These are phyloP conservation scores for Bradysia coprophila DNA, from an alignment of 1,140 invertebrate genomes.

Conservation along the genomic window DNA sequence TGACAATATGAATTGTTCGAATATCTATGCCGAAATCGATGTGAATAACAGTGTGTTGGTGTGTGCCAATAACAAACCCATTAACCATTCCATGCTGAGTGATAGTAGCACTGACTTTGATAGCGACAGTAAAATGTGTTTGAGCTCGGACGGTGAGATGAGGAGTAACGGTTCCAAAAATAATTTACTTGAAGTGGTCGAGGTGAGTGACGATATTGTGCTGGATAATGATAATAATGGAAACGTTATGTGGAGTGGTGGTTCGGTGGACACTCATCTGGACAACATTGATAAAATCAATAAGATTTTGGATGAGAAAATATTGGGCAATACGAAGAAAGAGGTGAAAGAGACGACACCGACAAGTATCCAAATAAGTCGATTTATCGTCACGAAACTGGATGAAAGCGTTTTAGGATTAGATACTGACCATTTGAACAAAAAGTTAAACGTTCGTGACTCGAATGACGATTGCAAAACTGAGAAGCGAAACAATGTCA, in stretches of 20 bases:
- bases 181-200: neutral
- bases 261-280: conserved; percentile 20
- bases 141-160: neutral
- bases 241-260: conserved; percentile 3
- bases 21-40: conserved; percentile 20
- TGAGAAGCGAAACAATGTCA: no score
- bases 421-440: no score
- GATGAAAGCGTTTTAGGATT: no score
- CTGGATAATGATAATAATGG: neutral
- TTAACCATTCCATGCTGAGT: neutral
- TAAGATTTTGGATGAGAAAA: conserved; percentile 16
- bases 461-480: no score
- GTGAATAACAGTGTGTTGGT: conserved; percentile 5
- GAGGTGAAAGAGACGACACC: neutral
- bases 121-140: neutral
- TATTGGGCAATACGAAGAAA: conserved; percentile 4
- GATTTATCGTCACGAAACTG: no score
- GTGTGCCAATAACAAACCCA: neutral
- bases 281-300: conserved; percentile 20
- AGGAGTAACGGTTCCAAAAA: neutral
- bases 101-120: neutral
- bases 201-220: no score
- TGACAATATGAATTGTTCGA: conserved; percentile 9
- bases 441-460: no score
- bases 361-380: neutral